phyloP scores from a whole-genome alignment of 1,140 invertebrate genomes.

The Bursaphelenchus mucronatus region DNA sequence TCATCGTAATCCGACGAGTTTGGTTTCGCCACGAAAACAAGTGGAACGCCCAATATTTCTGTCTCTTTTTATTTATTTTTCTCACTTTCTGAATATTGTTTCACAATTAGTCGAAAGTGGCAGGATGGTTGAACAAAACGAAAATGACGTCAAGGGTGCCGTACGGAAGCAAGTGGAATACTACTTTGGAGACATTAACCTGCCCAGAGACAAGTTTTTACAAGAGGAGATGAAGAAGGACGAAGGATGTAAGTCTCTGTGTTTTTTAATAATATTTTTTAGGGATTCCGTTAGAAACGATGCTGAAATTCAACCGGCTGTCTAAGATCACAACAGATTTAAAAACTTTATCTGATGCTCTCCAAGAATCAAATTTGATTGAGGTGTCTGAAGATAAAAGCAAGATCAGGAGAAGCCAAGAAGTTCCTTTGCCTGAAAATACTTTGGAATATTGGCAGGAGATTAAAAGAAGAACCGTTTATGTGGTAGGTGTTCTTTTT shows the following conservation, averaged over 20 bases:
- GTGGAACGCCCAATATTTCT: too few relatives aligned
- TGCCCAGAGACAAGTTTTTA: constrained; percentile 82
- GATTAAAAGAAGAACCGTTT: constrained; percentile 72
- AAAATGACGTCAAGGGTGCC: too few relatives aligned
- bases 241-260: constrained; percentile 72
- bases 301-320: constrained; percentile 83
- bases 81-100: too few relatives aligned
- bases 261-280: constrained; percentile 25
- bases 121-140: too few relatives aligned
- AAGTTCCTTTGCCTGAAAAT: constrained; percentile 76
- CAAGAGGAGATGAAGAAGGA: constrained; percentile 76
- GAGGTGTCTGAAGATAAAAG: constrained; percentile 75
- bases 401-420: constrained; percentile 75
- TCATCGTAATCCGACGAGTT: too few relatives aligned
- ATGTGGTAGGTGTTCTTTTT: constrained; percentile 64
- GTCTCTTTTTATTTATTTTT: too few relatives aligned
- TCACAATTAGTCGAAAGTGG: too few relatives aligned
- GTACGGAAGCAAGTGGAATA: constrained; percentile 64
- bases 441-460: constrained; percentile 77
- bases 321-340: constrained; percentile 71
- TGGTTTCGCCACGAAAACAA: too few relatives aligned
- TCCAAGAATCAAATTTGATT: constrained; percentile 73
- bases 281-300: constrained; percentile 74
- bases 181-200: constrained; percentile 80
- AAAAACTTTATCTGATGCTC: constrained; percentile 71